phyloP scores from a whole-genome alignment of 2,797 vertebrate genomes.

The Pempheris klunzingeri region DNA sequence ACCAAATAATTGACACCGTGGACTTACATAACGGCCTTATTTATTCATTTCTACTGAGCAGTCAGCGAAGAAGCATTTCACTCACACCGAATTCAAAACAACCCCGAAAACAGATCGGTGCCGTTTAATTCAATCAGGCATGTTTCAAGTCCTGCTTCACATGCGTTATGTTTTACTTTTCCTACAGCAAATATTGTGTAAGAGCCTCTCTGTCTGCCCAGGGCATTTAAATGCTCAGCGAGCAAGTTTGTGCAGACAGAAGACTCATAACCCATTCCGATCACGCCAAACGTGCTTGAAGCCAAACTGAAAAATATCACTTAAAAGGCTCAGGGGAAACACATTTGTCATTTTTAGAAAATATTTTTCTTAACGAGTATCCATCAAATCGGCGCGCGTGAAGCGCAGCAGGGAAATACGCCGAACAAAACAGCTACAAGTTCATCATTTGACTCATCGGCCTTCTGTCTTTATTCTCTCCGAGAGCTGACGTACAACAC shows the following conservation, averaged over 20 bases:
- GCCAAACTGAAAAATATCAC: slow-evolving; percentile 27
- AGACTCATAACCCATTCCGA: slow-evolving; percentile 37
- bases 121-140: not conserved
- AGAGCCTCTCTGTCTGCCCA: not conserved
- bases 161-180: not conserved
- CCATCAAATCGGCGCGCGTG: slow-evolving; percentile 6
- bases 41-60: slow-evolving; percentile 3
- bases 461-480: not conserved
- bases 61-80: not conserved
- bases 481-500: slow-evolving; percentile 5
- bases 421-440: slow-evolving; percentile 14
- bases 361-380: slow-evolving; percentile 36
- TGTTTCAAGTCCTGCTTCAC: not conserved
- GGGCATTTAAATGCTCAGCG: slow-evolving; percentile 8
- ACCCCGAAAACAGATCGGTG: not conserved
- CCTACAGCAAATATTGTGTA: not conserved
- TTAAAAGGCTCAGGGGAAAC: slow-evolving; percentile 23
- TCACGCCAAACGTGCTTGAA: slow-evolving; percentile 30
- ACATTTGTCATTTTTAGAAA: slow-evolving; percentile 21
- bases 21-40: not conserved
- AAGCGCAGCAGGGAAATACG: slow-evolving; percentile 21
- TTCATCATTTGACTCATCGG: not conserved
- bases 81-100: slow-evolving; percentile 8
- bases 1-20: not conserved
- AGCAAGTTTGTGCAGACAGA: slow-evolving; percentile 31